Evolutionary conservation across 2,888 invertebrate genomes (phyloP).

Genomic region (Euproctis similis): DNA sequence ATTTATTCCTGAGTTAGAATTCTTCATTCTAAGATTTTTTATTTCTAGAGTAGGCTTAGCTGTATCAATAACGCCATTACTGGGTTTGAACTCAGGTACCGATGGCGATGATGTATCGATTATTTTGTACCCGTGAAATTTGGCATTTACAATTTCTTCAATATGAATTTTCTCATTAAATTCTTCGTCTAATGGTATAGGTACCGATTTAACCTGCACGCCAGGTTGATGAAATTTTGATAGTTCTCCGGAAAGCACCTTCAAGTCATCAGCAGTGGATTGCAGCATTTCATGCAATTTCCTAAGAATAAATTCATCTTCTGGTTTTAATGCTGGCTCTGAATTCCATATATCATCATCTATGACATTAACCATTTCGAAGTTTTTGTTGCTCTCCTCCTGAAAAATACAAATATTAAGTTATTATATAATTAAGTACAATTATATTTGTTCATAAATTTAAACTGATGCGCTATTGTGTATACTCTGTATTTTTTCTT

Average conservation of each 20-base stretch:
- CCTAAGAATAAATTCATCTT: constrained; percentile 61
- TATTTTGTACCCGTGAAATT: constrained; percentile 61
- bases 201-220: constrained; percentile 44
- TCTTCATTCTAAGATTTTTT: constrained; percentile 11
- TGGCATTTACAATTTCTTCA: constrained; percentile 67
- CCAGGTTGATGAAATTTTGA: constrained; percentile 50
- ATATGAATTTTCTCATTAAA: constrained; percentile 68
- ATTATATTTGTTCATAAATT: too few species aligned
- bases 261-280: constrained; percentile 65
- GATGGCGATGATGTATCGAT: constrained; percentile 28
- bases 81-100: constrained; percentile 19
- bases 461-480: too few species aligned
- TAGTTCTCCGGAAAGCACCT: constrained; percentile 59
- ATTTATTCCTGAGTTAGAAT: constrained; percentile 26
- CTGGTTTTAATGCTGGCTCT: constrained; percentile 58
- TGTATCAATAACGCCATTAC: constrained; percentile 10
- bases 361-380: constrained; percentile 64
- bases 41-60: constrained; percentile 11
- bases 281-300: constrained; percentile 67
- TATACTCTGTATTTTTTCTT: too few species aligned
- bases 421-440: too few species aligned
- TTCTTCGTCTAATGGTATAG: constrained; percentile 61
- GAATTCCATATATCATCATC: constrained; percentile 61
- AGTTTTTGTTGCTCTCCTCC: constrained; percentile 66
- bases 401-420: constrained; percentile 20